A percentile compares a stretch with the other conserved stretches of the same genome.
phyloP scores from a whole-genome alignment of 2,113 vertebrate species.

The Brienomyrus longianalis region DNA sequence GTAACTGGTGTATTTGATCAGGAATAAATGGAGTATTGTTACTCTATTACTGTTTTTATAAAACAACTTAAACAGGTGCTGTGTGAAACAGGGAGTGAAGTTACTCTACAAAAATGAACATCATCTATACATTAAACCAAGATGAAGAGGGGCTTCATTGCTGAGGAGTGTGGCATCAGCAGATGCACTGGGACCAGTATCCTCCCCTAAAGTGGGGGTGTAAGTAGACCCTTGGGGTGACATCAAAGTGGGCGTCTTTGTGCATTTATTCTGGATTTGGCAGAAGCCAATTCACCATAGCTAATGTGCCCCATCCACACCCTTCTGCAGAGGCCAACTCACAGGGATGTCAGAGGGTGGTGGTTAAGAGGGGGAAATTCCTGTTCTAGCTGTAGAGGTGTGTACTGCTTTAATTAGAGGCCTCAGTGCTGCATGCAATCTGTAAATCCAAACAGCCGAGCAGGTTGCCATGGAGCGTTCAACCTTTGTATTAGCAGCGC shows the following conservation, averaged over 20 bases:
- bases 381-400: background rate
- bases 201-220: background rate
- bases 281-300: background rate
- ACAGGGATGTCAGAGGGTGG: background rate
- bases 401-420: conserved; percentile 16
- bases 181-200: background rate
- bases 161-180: background rate
- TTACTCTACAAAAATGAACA: background rate
- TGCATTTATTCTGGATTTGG: background rate
- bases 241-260: background rate
- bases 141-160: background rate
- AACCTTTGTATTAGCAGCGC: background rate
- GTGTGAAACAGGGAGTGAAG: background rate
- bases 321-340: background rate
- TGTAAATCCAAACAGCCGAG: background rate
- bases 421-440: background rate
- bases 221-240: background rate
- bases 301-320: background rate
- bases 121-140: background rate
- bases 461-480: background rate
- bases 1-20: background rate
- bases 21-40: background rate
- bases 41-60: background rate
- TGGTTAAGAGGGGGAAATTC: background rate
- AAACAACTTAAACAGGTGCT: background rate